Base-by-base conservation (phyloP, 2,888 invertebrate genomes). In the Ochlodes sylvanus region DNA sequence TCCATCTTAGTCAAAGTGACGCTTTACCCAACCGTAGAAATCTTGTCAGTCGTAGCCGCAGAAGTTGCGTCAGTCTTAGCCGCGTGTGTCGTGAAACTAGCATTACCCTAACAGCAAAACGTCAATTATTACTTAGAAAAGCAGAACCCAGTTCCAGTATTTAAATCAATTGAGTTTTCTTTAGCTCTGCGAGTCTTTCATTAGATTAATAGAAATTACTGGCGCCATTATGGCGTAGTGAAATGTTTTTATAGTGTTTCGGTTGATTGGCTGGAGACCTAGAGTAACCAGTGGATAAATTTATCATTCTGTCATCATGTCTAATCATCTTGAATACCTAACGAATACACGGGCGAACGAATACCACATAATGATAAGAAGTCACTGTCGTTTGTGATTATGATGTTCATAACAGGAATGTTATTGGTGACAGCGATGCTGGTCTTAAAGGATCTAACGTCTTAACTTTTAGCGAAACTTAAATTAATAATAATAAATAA, bases 131-230 rank as follows among this genome's bases (percentile, higher is more conserved):
- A 19, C 50, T 50, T 38, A 17, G 17, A 38, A 56, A 56, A 56
- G 38, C 34, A 38, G 32, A n/a, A 50, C 50, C 50, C 10, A 34
- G 38, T 34, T 56, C 34, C 56, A 38, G 56, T 56, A 56, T 56
- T 38, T 56, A 56, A 56, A 56, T 56, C 56, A 56, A 56, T 56
- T 56, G 15, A 17, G 17, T 56, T 34, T 56, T 56, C 50, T 50
- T 47, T 47, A 15, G 7, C 9, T 47, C 7, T 47, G 15, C 10
- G 1, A 47, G 44, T 47, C 17, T 6, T 15, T 15, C 15, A 38
- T 38, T 44, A 44, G 44, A 44, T 7, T 15, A 44, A 47, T 15
- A 47, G 15, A 47, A 47, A 47, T 47, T 47, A 50, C 50, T 10
- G 19, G 50, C 12, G 50, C 19, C 19, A 50, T 19, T 12, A 17